Conservation (phyloP, 2,888 invertebrate species). For the Dynastes maya region DNA sequence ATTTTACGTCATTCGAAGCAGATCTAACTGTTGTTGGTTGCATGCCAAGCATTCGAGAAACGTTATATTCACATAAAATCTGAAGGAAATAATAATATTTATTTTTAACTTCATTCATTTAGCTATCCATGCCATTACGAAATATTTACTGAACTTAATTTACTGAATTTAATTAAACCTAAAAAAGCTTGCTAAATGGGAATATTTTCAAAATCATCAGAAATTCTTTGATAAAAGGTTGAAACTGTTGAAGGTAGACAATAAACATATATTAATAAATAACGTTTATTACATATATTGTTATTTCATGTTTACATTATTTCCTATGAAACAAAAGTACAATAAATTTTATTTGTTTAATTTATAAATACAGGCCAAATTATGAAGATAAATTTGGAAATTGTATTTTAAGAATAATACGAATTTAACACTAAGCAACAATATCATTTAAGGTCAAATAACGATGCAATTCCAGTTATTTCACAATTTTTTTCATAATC, state of each 20-base stretch:
- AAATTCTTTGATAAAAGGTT: no score
- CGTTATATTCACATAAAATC: slow-evolving; percentile 10
- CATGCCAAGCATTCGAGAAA: slow-evolving; percentile 17
- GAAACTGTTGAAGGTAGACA: neutral
- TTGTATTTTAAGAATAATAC: slow-evolving; percentile 5
- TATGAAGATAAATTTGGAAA: slow-evolving; percentile 24
- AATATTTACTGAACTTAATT: neutral
- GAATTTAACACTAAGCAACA: neutral
- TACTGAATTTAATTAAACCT: neutral
- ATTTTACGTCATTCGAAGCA: slow-evolving; percentile 31
- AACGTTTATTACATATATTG: slow-evolving; percentile 40
- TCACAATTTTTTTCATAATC: no score
- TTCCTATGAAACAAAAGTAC: neutral
- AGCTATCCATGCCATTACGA: neutral
- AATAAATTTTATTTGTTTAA: neutral
- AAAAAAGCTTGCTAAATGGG: no score
- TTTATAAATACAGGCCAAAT: slow-evolving; percentile 41
- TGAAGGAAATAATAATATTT: slow-evolving; percentile 32
- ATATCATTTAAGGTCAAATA: no score
- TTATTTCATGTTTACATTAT: neutral
- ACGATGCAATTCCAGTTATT: no score
- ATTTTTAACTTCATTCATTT: slow-evolving; percentile 24
- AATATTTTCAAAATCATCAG: no score
- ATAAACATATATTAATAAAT: slow-evolving; percentile 41
- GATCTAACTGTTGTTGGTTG: slow-evolving; percentile 25